Base-by-base conservation (phyloP, 2,113 vertebrate genomes). In the Laterallus jamaicensis region DNA sequence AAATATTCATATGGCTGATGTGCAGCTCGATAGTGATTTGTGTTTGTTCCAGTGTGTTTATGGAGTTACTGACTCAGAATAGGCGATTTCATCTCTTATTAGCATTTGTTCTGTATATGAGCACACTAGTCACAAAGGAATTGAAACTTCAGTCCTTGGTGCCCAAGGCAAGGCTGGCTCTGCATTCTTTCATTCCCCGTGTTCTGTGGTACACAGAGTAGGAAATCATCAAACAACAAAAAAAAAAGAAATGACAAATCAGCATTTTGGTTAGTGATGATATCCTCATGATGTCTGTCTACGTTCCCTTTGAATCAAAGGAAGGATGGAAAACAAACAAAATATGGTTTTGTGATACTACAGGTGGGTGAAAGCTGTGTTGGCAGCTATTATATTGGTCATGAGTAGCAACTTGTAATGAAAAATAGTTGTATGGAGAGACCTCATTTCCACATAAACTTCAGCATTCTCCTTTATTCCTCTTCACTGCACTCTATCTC, bases 311-410 rank as follows among this genome's bases (percentile, higher is more conserved):
- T 62, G 39, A 77, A 44, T 50, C 35, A 58, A 76, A 68, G 29
- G 37, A 75, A 42, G 26, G 62, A 29, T 66, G 26, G n/a, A 52
- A 85, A 29, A 42, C 21, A 20, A 79, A 25, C 15, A 75, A 54
- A 52, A 69, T 15, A 9, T 25, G 29, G 9, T 79, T 28, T 73
- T 80, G 26, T 42, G 42, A 31, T 58, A 17, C 24, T 75, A 25
- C 40, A 28, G 40, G 50, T 68, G 35, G 7, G 16, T 69, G n/a
- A n/a, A 47, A 87, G 7, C 39, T 0, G 0, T 10, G n/a, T 37
- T 79, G 39, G 68, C 17, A 77, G 19, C 25, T 22, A 4, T 42
- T 40, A 32, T 44, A 26, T 59, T 64, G 58, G 42, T 44, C 47
- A 15, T 4, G 17, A 25, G 13, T 24, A 62, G 63, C 10, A 66